Conservation (phyloP, 1,140 invertebrate genomes). For the Limonius californicus region DNA sequence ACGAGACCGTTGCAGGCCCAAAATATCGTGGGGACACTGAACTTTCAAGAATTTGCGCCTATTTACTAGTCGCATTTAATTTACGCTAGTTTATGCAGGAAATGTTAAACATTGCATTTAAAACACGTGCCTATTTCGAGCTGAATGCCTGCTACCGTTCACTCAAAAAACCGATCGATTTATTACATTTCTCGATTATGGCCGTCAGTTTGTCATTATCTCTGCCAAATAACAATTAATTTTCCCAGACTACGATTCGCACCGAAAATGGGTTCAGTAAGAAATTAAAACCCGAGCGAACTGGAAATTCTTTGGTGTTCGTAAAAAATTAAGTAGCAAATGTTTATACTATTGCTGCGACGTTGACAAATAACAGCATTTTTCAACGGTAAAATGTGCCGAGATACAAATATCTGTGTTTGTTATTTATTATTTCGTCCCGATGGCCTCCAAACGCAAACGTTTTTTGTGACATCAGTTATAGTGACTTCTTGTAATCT, state of each 20-base stretch:
- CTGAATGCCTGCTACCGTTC: not conserved
- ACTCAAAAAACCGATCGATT: too few species aligned
- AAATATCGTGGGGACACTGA: conserved; percentile 6
- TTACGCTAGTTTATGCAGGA: not conserved
- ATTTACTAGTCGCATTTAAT: not conserved
- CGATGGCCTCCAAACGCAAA: too few species aligned
- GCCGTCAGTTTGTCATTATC: not conserved
- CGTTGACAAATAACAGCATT: not conserved
- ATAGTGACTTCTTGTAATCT: too few species aligned
- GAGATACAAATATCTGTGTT: too few species aligned
- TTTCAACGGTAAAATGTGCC: not conserved
- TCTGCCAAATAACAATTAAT: not conserved
- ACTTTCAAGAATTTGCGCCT: conserved; percentile 13
- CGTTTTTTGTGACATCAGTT: too few species aligned
- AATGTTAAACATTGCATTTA: not conserved
- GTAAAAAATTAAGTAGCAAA: not conserved
- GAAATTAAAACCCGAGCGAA: not conserved
- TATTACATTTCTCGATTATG: too few species aligned
- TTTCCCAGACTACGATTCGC: not conserved
- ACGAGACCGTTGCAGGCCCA: not conserved
- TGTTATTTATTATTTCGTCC: too few species aligned
- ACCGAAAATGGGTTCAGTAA: not conserved
- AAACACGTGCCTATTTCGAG: too few species aligned
- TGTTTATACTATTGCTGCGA: not conserved
- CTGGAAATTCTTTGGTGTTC: not conserved